These are phyloP conservation scores for Anguilla japonica DNA, from an alignment of 2,113 vertebrate species.

Conservation along the genomic window DNA sequence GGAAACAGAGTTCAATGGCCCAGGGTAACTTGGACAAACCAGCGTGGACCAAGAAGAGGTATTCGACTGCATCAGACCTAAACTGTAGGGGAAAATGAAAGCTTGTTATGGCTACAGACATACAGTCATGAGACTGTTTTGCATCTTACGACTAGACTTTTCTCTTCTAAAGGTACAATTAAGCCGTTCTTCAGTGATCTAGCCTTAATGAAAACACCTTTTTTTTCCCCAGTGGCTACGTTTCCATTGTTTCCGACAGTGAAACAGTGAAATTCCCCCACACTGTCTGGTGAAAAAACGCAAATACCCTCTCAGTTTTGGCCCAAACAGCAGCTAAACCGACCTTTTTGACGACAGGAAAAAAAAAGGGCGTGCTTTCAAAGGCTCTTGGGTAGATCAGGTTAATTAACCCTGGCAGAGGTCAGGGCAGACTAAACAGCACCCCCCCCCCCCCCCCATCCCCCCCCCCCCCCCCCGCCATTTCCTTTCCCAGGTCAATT, in stretches of 20 bases:
- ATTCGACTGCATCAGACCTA: background rate
- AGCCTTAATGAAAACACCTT: background rate
- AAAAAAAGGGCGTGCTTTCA: background rate
- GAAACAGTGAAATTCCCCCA: background rate
- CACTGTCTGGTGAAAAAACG: background rate
- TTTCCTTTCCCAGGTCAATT: constrained; percentile 15
- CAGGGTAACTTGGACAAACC: background rate
- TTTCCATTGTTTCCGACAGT: background rate
- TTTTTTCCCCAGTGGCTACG: background rate
- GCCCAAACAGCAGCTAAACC: background rate
- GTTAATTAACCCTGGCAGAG: constrained; percentile 11
- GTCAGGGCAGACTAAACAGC: background rate
- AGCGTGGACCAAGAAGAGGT: background rate
- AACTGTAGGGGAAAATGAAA: background rate
- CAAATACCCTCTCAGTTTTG: background rate
- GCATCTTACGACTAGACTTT: background rate
- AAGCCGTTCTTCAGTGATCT: background rate
- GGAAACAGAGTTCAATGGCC: background rate
- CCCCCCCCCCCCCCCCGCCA: background rate
- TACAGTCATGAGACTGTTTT: background rate
- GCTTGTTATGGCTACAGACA: background rate
- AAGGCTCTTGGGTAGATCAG: background rate
- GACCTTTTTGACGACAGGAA: background rate
- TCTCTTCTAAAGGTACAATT: background rate
- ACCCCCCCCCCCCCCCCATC: constrained; percentile 1